These are phyloP conservation scores for Leptestheria dahalacensis DNA, from an alignment of 1,140 invertebrate genomes.

Conservation along the genomic window DNA sequence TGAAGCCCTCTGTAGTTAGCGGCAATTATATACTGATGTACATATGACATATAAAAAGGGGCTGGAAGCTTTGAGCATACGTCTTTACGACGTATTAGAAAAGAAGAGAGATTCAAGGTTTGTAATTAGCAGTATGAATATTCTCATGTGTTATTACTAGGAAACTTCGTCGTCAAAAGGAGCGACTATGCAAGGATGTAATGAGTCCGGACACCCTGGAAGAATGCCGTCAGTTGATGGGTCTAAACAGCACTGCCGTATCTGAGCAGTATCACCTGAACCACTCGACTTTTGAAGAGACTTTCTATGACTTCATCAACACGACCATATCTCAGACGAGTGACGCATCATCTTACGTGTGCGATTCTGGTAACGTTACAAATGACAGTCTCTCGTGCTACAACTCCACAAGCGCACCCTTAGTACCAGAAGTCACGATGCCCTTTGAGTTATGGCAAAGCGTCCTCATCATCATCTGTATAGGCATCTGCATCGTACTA, in stretches of 20 bases:
- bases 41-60: no score
- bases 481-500: slow-evolving; percentile 74
- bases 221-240: neutral
- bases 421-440: slow-evolving; percentile 35
- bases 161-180: neutral
- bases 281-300: neutral
- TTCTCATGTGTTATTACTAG: no score
- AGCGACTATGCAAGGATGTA: neutral
- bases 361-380: neutral
- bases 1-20: no score
- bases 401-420: neutral
- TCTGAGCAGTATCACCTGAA: neutral
- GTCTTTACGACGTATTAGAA: neutral
- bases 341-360: neutral
- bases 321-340: neutral
- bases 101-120: no score
- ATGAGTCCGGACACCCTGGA: neutral
- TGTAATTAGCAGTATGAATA: no score
- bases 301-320: neutral
- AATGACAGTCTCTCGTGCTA: neutral
- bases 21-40: no score
- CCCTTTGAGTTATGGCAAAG: slow-evolving; percentile 81
- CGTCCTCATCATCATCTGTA: slow-evolving; percentile 73
- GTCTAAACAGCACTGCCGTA: neutral
- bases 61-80: no score